These are phyloP conservation scores for Gallinago nigripennis DNA, from an alignment of 2,797 vertebrate genomes.

Conservation along the genomic window DNA sequence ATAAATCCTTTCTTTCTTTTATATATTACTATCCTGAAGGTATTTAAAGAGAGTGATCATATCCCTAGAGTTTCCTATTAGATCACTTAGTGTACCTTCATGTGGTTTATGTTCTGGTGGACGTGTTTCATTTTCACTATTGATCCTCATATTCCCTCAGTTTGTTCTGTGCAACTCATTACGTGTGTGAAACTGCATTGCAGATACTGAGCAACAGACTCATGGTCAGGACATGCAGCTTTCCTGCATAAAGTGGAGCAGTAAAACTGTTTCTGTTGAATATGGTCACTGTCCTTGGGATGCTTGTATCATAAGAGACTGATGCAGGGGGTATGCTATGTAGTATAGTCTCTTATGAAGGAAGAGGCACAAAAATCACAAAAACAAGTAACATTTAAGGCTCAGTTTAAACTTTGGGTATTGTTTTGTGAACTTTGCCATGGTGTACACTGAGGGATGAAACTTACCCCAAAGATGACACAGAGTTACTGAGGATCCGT, in stretches of 20 bases:
- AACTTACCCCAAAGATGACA: background rate
- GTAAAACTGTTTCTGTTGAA: background rate
- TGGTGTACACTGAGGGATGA: background rate
- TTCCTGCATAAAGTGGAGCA: background rate
- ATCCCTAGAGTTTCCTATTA: background rate
- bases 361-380: background rate
- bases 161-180: background rate
- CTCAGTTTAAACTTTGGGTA: background rate
- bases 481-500: background rate
- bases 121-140: background rate
- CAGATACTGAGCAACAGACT: background rate
- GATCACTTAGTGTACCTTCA: background rate
- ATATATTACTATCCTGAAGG: conserved; percentile 41
- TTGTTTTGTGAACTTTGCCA: background rate
- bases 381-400: background rate
- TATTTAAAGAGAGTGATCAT: conserved; percentile 47
- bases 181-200: background rate
- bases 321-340: background rate
- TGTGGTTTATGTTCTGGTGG: background rate
- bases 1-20: conserved; percentile 61
- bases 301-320: background rate
- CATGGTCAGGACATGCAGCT: background rate
- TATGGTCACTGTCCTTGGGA: rapidly evolving
- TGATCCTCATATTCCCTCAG: background rate
- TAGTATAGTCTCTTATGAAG: background rate